A percentile compares a stretch with the other conserved stretches of the same genome.
Evolutionary conservation across 1,140 invertebrate species (phyloP).

Genomic region (Cyclina sinensis): DNA sequence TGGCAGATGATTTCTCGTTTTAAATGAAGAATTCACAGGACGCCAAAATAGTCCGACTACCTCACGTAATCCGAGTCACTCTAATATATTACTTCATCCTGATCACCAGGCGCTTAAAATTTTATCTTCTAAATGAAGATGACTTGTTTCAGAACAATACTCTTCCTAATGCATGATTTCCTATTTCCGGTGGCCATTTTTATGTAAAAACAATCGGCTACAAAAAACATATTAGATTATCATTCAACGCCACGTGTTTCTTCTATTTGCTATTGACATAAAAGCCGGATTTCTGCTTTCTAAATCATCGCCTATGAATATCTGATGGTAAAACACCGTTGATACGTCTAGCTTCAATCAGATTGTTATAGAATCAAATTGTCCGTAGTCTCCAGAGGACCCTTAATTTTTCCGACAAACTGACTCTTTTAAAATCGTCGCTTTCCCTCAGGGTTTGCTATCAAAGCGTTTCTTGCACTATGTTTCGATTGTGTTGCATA

Average conservation of each 20-base stretch:
- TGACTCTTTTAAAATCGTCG: conserved; percentile 14
- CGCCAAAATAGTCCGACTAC: too few relatives aligned
- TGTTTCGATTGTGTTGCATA: background rate
- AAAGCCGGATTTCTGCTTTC: conserved; percentile 22
- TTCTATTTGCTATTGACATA: conserved; percentile 32
- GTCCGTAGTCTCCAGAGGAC: background rate
- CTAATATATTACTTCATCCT: too few relatives aligned
- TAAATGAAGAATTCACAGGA: too few relatives aligned
- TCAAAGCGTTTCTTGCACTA: conserved; percentile 6
- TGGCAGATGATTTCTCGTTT: too few relatives aligned
- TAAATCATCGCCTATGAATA: conserved; percentile 13
- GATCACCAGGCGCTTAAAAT: too few relatives aligned
- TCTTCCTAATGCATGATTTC: background rate
- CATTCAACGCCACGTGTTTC: conserved; percentile 25
- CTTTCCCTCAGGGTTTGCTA: background rate
- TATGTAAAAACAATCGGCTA: conserved; percentile 3
- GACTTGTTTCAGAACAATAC: background rate
- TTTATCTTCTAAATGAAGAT: too few relatives aligned
- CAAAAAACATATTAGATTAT: conserved; percentile 43
- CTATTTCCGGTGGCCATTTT: conserved; percentile 14
- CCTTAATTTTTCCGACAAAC: conserved; percentile 54
- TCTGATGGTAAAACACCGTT: background rate
- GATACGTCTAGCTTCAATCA: conserved; percentile 46
- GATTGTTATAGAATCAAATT: conserved; percentile 38
- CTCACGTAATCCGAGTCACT: too few relatives aligned